A percentile compares a stretch with the other conserved stretches of the same genome.
phyloP scores from a whole-genome alignment of 2,888 invertebrate genomes.

The Venusia cambrica region DNA sequence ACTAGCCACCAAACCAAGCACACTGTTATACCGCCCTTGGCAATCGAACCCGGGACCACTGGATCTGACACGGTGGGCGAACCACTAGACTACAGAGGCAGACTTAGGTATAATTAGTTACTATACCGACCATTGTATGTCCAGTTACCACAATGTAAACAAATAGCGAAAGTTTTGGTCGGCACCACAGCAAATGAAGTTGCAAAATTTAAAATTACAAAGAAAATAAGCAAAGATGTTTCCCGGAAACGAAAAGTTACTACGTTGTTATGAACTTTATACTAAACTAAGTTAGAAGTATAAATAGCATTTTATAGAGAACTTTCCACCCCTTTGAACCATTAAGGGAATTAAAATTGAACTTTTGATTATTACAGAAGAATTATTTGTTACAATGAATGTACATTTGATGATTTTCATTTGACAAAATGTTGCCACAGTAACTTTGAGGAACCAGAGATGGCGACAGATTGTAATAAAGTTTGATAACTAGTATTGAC shows the following conservation, averaged over 20 bases:
- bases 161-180: slow-evolving; percentile 40
- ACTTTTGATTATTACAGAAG: slow-evolving; percentile 27
- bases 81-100: too few species aligned
- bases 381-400: slow-evolving; percentile 23
- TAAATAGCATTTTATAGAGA: slow-evolving; percentile 44
- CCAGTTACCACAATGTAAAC: slow-evolving; percentile 34
- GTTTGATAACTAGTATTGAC: too few species aligned
- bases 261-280: slow-evolving; percentile 60
- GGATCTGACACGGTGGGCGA: too few species aligned
- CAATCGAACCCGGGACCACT: too few species aligned
- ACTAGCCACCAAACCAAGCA: too few species aligned
- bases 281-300: slow-evolving; percentile 52
- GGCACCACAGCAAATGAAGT: slow-evolving; percentile 47
- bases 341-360: slow-evolving; percentile 27
- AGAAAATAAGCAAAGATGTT: slow-evolving; percentile 60
- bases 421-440: not conserved
- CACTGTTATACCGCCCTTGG: too few species aligned
- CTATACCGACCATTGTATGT: too few species aligned
- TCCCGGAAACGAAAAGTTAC: slow-evolving; percentile 49
- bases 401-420: slow-evolving; percentile 9
- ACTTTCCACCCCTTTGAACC: slow-evolving; percentile 30
- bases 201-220: slow-evolving; percentile 68
- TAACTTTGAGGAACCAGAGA: too few species aligned
- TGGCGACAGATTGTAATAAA: too few species aligned
- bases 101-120: too few species aligned